A percentile compares a stretch with the other conserved stretches of the same genome.
phyloP scores from a whole-genome alignment of 2,113 vertebrate species.

The Leptocoma aspasia region DNA sequence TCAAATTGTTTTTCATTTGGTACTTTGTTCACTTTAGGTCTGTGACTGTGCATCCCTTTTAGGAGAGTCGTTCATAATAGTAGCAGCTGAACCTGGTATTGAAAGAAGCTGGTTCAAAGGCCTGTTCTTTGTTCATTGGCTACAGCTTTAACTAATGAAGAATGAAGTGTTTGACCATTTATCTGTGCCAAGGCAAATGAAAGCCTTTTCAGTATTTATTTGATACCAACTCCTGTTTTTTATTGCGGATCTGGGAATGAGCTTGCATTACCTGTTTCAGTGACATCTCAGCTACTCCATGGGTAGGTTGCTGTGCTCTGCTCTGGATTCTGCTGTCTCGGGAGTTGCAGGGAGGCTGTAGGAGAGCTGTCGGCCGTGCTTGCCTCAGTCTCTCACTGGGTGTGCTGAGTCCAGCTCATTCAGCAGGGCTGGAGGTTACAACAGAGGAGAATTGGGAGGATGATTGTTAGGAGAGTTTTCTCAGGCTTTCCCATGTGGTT shows the following conservation, averaged over 20 bases:
- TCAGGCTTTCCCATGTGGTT: not conserved
- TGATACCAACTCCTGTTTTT: not conserved
- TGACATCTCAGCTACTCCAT: not conserved
- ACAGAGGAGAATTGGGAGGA: not conserved
- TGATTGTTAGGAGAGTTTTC: not conserved
- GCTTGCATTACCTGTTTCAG: not conserved
- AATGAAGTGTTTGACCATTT: not conserved
- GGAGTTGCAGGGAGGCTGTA: not conserved
- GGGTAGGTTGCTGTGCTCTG: fast-evolving
- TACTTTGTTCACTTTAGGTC: not conserved
- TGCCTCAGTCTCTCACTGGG: fast-evolving
- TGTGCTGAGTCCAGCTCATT: not conserved
- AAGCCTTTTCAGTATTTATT: not conserved
- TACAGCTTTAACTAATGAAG: not conserved
- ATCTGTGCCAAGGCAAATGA: not conserved
- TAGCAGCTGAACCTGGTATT: not conserved
- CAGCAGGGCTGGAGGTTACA: not conserved
- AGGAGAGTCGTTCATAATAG: not conserved
- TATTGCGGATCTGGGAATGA: not conserved
- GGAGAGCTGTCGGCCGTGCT: fast-evolving
- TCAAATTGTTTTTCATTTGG: not conserved
- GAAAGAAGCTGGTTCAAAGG: not conserved
- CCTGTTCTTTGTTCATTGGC: not conserved
- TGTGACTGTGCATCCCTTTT: not conserved
- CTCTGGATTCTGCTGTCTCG: not conserved